Conservation (phyloP, 1,140 invertebrate species). For the Drosophila prosaltans region DNA sequence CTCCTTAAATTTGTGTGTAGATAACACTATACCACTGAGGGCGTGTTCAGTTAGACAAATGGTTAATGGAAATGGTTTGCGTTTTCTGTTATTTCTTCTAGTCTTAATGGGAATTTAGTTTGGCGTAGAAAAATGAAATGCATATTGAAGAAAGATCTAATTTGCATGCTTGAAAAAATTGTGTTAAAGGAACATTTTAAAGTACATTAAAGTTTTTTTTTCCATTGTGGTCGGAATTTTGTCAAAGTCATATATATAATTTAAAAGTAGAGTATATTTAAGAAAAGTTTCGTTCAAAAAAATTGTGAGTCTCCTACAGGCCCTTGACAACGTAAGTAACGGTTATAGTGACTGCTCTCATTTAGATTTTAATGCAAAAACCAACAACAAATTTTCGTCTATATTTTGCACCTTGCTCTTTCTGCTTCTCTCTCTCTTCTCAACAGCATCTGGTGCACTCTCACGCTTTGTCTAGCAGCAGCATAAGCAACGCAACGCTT, state of each 20-base stretch:
- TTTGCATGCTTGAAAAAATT: neutral
- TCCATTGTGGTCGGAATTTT: too few relatives aligned
- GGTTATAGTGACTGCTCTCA: neutral
- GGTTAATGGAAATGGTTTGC: conserved; percentile 24
- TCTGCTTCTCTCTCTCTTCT: neutral
- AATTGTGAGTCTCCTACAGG: neutral
- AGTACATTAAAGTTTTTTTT: neutral
- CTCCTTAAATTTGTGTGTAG: conserved; percentile 15
- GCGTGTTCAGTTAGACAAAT: conserved; percentile 24
- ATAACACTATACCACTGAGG: conserved; percentile 3
- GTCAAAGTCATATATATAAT: too few relatives aligned
- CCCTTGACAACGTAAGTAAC: conserved; percentile 12
- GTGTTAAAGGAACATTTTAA: neutral
- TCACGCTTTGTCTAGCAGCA: neutral
- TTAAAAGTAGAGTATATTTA: too few relatives aligned
- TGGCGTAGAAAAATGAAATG: conserved; percentile 30
- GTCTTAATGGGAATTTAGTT: conserved; percentile 19
- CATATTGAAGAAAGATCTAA: neutral
- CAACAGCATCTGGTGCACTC: neutral
- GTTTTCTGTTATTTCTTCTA: neutral
- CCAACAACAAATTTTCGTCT: neutral
- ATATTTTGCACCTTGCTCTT: conserved; percentile 3
- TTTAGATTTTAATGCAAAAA: neutral
- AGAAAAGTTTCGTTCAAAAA: too few relatives aligned
- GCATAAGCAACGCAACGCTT: neutral